These are phyloP conservation scores for Nematopogon swammerdamellus DNA, from an alignment of 2,888 invertebrate genomes.

Conservation along the genomic window DNA sequence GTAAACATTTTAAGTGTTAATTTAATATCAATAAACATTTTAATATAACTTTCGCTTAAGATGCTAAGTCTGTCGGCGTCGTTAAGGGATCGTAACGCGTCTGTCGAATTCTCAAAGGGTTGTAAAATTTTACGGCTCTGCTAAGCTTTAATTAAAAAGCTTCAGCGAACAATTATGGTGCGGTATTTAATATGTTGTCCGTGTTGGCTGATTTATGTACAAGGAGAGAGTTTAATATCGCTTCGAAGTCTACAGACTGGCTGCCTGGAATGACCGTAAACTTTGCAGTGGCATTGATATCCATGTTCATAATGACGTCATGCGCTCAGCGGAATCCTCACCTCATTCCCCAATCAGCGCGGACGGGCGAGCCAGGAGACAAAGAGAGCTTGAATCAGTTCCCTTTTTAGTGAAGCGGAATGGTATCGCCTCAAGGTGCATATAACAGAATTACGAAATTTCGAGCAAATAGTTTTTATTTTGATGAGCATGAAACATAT, in stretches of 20 bases:
- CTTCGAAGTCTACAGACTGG: not conserved
- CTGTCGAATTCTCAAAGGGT: conserved; percentile 54
- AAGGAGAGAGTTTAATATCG: not conserved
- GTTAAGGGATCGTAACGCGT: conserved; percentile 30
- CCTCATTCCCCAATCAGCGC: too few species aligned
- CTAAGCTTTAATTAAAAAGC: not conserved
- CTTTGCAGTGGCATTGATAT: too few species aligned
- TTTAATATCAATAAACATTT: not conserved
- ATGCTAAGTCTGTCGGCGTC: conserved; percentile 4
- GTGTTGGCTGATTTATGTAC: not conserved
- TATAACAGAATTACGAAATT: too few species aligned
- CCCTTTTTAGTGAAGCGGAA: too few species aligned
- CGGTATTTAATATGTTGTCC: not conserved
- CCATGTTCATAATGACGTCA: too few species aligned
- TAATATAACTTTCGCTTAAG: not conserved
- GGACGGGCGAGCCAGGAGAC: too few species aligned
- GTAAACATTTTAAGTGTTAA: not conserved
- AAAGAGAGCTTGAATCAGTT: too few species aligned
- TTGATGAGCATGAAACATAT: too few species aligned
- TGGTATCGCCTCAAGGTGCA: too few species aligned
- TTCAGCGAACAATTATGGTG: not conserved
- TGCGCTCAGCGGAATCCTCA: too few species aligned
- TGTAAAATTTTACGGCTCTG: conserved; percentile 48
- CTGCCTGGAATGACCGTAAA: too few species aligned
- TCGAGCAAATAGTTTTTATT: too few species aligned